Base-by-base conservation (phyloP, 2,797 vertebrate genomes). In the Oreochromis grahami region DNA sequence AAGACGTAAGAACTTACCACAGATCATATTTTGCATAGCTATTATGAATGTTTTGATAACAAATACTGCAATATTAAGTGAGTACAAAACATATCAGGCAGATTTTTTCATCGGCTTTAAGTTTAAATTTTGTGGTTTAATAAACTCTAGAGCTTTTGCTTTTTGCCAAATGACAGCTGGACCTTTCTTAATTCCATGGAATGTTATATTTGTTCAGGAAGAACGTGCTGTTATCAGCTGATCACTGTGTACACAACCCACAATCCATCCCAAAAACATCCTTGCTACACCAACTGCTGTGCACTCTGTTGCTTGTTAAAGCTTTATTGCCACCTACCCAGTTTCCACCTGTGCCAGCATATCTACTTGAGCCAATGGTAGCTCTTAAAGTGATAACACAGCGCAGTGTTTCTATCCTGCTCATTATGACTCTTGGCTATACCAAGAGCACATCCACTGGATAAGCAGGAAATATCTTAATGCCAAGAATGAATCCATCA, bases 371-470 rank as follows among this genome's bases (percentile, higher is more conserved):
- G 89, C 84, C 87, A 89, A 88, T 76, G 80, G 85, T 88, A 89
- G 86, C 89, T 92, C 90, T 93, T 91, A 88, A 92, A 92, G 91
- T 92, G 90, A 92, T 91, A 92, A 89, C 85, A 83, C 77, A 55
- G 78, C 81, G 79, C 72, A 81, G 83, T 84, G 76, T 82, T 87
- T 88, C 90, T 86, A 83, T 82, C 86, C 79, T 89, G 84, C 85
- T 91, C 85, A 92, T 91, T 92, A 92, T 89, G 85, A 79, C 34
- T 80, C 85, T 84, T 60, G 56, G 80, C 89, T 85, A 77, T 76
- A 89, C 81, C 83, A 89, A 29, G 82, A 88, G 84, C 84, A 82
- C 80, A 83, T 80, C 21, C 82, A 79, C 78, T 77, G 81, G 86
- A 89, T 91, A 87, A 92, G 89, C 84, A 90, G 84, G 52, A 63